Evolutionary conservation across 2,888 invertebrate genomes (phyloP).

Genomic region (Coelopa pilipes): DNA sequence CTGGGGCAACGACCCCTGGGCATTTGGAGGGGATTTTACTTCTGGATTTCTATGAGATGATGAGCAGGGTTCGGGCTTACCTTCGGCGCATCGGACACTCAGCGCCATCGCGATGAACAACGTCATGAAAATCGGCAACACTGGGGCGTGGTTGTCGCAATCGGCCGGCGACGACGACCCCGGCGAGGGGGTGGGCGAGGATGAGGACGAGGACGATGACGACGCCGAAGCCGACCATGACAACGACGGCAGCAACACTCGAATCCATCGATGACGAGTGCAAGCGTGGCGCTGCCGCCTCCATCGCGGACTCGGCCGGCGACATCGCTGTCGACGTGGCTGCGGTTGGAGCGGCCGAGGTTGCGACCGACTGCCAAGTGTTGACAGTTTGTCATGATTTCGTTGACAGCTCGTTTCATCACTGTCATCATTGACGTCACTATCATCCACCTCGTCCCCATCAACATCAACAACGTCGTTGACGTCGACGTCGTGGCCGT

Average conservation of each 20-base stretch:
- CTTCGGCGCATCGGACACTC: conserved; percentile 57
- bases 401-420: conserved; percentile 46
- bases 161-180: conserved; percentile 32
- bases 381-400: conserved; percentile 61
- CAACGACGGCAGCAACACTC: conserved; percentile 31
- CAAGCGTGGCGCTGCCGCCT: conserved; percentile 30
- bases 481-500: conserved; percentile 17
- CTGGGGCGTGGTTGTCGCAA: conserved; percentile 46
- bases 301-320: conserved; percentile 33
- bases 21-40: no score
- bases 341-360: background rate
- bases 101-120: conserved; percentile 62
- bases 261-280: conserved; percentile 29
- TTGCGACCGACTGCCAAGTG: conserved; percentile 37
- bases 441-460: conserved; percentile 38
- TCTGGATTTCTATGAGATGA: no score
- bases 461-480: conserved; percentile 42
- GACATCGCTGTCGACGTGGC: conserved; percentile 23
- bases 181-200: conserved; percentile 17
- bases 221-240: conserved; percentile 30
- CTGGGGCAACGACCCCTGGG: no score
- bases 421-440: conserved; percentile 43
- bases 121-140: conserved; percentile 57
- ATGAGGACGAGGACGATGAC: conserved; percentile 27
- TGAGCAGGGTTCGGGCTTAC: conserved; percentile 49